phyloP scores from a whole-genome alignment of 1,140 invertebrate genomes.

The Pseudomyrmex flavicornis region DNA sequence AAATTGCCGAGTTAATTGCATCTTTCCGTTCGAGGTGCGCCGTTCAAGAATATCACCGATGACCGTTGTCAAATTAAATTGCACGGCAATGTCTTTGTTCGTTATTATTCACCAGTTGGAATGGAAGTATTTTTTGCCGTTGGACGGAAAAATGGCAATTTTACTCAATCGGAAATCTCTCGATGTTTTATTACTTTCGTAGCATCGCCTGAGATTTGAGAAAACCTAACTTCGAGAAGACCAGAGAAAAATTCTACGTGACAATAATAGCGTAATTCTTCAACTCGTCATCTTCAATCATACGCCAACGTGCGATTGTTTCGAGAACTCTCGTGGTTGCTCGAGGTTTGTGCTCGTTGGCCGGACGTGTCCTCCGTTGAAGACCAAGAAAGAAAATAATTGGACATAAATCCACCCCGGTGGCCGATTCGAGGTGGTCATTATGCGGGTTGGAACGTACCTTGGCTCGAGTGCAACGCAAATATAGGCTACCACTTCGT shows the following conservation, averaged over 20 bases:
- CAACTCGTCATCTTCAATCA: conserved; percentile 2
- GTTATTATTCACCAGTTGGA: neutral
- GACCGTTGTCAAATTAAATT: neutral
- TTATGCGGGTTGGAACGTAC: conserved; percentile 66
- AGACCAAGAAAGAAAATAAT: conserved; percentile 72
- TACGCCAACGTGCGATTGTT: conserved; percentile 39
- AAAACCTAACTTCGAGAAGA: conserved; percentile 1
- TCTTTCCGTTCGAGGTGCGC: neutral
- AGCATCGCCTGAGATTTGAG: neutral
- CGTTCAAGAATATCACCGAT: neutral
- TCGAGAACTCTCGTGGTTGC: conserved; percentile 54
- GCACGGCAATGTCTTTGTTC: neutral
- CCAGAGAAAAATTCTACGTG: conserved; percentile 25
- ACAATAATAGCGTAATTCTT: conserved; percentile 36
- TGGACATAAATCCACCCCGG: conserved; percentile 74
- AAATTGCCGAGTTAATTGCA: conserved; percentile 42
- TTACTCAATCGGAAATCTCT: too few species aligned
- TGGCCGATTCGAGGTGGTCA: conserved; percentile 70
- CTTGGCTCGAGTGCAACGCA: conserved; percentile 73
- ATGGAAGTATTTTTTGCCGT: neutral
- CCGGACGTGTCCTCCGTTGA: conserved; percentile 27
- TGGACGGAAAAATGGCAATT: too few species aligned
- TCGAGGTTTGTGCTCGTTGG: conserved; percentile 37
- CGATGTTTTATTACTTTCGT: neutral
- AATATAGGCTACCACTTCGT: conserved; percentile 59